phyloP scores from a whole-genome alignment of 2,113 vertebrate species.

The Elephas maximus region DNA sequence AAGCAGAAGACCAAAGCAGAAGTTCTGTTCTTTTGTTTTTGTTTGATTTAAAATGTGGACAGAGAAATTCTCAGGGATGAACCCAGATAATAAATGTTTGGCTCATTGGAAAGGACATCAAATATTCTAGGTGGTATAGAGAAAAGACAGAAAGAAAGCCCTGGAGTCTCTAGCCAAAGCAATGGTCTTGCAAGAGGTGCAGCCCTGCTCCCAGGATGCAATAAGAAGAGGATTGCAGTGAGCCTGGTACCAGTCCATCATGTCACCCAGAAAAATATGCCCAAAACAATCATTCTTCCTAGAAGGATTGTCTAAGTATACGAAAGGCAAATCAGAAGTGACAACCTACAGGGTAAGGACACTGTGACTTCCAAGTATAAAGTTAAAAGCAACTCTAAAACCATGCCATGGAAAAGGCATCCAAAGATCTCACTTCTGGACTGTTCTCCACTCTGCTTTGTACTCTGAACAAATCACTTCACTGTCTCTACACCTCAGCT shows the following conservation, averaged over 20 bases:
- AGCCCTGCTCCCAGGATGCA: background rate
- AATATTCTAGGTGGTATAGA: background rate
- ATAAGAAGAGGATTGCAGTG: background rate
- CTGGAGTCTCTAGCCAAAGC: background rate
- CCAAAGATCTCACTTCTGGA: background rate
- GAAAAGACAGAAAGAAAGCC: background rate
- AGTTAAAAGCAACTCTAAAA: conserved; percentile 55
- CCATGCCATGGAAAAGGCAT: background rate
- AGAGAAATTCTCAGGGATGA: background rate
- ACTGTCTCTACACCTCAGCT: background rate
- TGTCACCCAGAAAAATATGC: background rate
- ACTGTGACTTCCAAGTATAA: background rate
- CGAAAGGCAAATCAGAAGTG: background rate
- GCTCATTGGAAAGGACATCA: background rate
- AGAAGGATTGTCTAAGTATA: background rate
- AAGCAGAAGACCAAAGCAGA: background rate
- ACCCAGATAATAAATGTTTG: background rate
- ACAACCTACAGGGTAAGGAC: background rate
- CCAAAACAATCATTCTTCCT: background rate
- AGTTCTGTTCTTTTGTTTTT: background rate
- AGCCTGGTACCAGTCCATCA: background rate
- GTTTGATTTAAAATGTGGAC: background rate
- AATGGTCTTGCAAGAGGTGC: background rate
- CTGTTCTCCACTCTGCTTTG: background rate
- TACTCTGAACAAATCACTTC: background rate